These are phyloP conservation scores for Drosophila bocqueti DNA, from an alignment of 1,140 invertebrate genomes.

Conservation along the genomic window DNA sequence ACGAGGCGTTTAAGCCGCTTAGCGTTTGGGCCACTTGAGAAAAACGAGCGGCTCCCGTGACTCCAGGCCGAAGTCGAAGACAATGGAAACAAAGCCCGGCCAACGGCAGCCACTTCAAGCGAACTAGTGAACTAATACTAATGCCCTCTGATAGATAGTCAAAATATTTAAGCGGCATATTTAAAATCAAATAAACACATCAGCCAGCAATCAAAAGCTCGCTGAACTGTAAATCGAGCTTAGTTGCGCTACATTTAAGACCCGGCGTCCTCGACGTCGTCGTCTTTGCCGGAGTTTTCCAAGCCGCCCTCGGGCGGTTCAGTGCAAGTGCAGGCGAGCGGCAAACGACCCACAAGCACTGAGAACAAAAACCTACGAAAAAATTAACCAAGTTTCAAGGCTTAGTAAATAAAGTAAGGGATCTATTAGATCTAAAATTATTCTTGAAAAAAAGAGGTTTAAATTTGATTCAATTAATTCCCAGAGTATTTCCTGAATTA, in stretches of 20 bases:
- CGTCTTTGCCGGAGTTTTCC: constrained; percentile 23
- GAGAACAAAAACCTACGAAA: background rate
- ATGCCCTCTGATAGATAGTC: constrained; percentile 72
- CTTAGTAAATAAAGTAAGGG: background rate
- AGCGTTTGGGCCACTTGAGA: constrained; percentile 43
- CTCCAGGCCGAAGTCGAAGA: constrained; percentile 1
- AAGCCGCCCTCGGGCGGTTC: constrained; percentile 35
- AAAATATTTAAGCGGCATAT: constrained; percentile 81
- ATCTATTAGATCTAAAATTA: background rate
- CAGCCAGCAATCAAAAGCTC: constrained; percentile 77
- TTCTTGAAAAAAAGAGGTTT: background rate
- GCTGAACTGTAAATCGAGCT: constrained; percentile 79
- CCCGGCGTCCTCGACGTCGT: constrained; percentile 14
- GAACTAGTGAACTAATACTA: constrained; percentile 47
- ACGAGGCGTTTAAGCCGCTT: constrained; percentile 79
- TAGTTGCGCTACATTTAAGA: constrained; percentile 76
- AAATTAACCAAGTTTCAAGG: background rate
- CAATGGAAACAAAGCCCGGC: constrained; percentile 49
- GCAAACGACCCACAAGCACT: constrained; percentile 59
- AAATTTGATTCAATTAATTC: background rate
- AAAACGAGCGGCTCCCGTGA: constrained; percentile 15
- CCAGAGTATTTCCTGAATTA: too few species aligned
- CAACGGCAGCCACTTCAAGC: constrained; percentile 55
- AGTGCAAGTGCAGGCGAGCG: constrained; percentile 56
- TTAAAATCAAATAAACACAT: constrained; percentile 83